Evolutionary conservation across 2,797 vertebrate genomes (phyloP), one percentile per base, ranked within the genome.

Genomic region (Acropternis orthonyx): DNA sequence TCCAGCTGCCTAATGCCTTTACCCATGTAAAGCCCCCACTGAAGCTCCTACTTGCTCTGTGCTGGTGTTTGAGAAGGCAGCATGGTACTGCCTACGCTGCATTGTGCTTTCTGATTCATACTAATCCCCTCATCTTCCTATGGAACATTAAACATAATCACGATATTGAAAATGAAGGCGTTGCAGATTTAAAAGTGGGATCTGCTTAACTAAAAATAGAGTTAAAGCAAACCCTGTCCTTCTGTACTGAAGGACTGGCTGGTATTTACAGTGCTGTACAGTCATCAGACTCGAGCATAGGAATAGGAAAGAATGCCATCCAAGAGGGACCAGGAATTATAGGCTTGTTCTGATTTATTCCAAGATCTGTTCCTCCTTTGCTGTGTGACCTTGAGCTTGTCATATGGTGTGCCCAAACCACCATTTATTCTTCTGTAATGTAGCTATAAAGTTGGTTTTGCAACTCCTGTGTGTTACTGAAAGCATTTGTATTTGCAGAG

Each of bases 201-300:
- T 95, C 93, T 97, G 94, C 92, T 96, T 90, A 93, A 76, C 96
- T 96, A 97, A 96, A 96, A 96, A 97, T 96, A 97, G 96, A 93
- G 65, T 89, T 96, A 82, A 91, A 94, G 94, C 94, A 94, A 95
- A 95, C 91, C 79, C 74, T 94, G 96, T 92, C 96, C 95, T 96
- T 97, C 91, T 96, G 93, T 92, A 93, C 92, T 96, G 92, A 93
- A 96, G 95, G 92, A 88, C 93, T 96, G 85, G 94, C 77, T 96
- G 96, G 93, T 96, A 97, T 96, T 96, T 96, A 84, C 96, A 94
- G 91, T 84, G 88, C 94, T 92, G 76, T 95, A 81, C 77, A 90
- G 85, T 94, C 95, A 96, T 95, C 85, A 92, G 85, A 81, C 83
- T 91, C 3, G 1, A 91, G 95, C 85, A 93, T 81, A 84, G 92